Conservation (phyloP, 2,888 invertebrate genomes). For the Drosophila buzzatii region DNA sequence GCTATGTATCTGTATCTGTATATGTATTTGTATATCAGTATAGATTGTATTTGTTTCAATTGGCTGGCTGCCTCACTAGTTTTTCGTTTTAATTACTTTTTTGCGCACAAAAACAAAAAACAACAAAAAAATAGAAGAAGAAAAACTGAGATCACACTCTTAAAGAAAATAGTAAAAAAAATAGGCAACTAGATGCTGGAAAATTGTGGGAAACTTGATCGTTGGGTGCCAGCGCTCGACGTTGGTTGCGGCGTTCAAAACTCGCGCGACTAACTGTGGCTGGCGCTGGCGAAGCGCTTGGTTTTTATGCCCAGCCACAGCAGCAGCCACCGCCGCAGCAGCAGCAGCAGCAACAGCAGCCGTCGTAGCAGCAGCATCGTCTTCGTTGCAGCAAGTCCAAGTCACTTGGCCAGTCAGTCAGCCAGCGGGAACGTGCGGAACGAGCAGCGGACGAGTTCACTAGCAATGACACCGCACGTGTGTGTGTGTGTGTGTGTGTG, state of each 20-base stretch:
- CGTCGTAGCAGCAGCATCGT: conserved; percentile 43
- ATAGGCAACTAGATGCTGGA: conserved; percentile 47
- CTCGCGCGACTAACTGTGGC: conserved; percentile 83
- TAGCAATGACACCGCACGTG: conserved; percentile 63
- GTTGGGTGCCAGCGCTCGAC: conserved; percentile 33
- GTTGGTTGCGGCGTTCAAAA: conserved; percentile 66
- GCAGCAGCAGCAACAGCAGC: not conserved
- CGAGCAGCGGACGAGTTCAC: conserved; percentile 61
- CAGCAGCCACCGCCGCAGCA: conserved; percentile 10
- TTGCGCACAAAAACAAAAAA: conserved; percentile 28
- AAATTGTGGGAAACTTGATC: conserved; percentile 40
- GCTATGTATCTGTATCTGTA: not conserved
- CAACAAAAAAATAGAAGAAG: not conserved
- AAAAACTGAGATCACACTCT: conserved; percentile 22
- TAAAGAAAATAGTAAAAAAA: conserved; percentile 19
- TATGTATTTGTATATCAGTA: conserved; percentile 13
- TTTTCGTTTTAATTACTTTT: conserved; percentile 16
- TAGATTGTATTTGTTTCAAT: conserved; percentile 27
- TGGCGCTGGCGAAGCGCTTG: conserved; percentile 77
- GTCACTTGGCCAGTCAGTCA: conserved; percentile 74
- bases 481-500: not conserved
- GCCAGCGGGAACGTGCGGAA: conserved; percentile 62
- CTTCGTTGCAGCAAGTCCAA: conserved; percentile 74
- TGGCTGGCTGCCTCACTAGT: conserved; percentile 32
- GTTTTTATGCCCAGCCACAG: conserved; percentile 81